These are phyloP conservation scores for Drosophila bifasciata DNA, from an alignment of 1,140 invertebrate species.

Conservation along the genomic window DNA sequence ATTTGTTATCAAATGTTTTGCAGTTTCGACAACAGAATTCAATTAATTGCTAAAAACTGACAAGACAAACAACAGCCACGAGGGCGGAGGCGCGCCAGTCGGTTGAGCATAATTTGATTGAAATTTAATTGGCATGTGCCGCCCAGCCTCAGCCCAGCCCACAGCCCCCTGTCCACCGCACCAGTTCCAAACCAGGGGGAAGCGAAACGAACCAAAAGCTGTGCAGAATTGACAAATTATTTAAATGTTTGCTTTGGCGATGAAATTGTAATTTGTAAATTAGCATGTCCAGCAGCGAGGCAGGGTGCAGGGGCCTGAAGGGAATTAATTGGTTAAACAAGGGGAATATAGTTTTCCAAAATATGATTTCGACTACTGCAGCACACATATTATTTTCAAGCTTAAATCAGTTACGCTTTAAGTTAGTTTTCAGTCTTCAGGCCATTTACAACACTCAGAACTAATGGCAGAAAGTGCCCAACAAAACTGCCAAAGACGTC, in stretches of 20 bases:
- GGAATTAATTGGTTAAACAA: constrained; percentile 17
- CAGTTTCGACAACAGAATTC: constrained; percentile 82
- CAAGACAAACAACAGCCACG: constrained; percentile 44
- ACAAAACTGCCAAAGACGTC: constrained; percentile 8
- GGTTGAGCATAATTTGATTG: constrained; percentile 72
- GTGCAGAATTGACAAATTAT: constrained; percentile 69
- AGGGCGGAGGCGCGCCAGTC: constrained; percentile 12
- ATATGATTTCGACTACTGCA: background rate
- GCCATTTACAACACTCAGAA: constrained; percentile 28
- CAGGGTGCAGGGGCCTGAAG: background rate
- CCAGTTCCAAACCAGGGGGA: too few species aligned
- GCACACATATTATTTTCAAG: constrained; percentile 1
- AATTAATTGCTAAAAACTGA: constrained; percentile 83
- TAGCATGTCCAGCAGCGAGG: constrained; percentile 16
- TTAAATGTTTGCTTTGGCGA: constrained; percentile 50
- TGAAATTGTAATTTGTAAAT: constrained; percentile 62
- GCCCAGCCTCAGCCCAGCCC: constrained; percentile 19
- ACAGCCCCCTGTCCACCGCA: too few species aligned
- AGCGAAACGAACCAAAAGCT: constrained; percentile 41
- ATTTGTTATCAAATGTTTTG: constrained; percentile 83
- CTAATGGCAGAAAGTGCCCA: constrained; percentile 37
- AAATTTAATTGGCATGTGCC: constrained; percentile 74
- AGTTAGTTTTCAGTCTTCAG: constrained; percentile 20
- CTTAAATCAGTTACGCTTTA: constrained; percentile 18
- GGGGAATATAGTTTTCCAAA: background rate